phyloP scores from a whole-genome alignment of 2,113 vertebrate species.

The Trogon surrucura region DNA sequence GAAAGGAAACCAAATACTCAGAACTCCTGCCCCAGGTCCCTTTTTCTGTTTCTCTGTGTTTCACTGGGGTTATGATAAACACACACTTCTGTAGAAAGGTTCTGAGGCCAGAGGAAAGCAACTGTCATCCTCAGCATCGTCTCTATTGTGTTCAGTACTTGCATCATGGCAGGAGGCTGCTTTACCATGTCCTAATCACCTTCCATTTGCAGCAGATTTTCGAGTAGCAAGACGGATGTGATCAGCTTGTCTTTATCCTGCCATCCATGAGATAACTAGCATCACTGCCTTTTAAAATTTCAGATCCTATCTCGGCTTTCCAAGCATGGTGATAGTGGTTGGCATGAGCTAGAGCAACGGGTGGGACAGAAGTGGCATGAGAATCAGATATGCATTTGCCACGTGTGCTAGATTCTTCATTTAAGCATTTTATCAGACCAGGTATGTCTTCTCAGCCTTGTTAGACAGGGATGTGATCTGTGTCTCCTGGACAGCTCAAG shows the following conservation, averaged over 20 bases:
- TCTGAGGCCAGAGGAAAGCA: not conserved
- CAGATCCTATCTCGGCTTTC: not conserved
- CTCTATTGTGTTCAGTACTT: not conserved
- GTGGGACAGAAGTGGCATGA: not conserved
- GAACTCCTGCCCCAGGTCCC: not conserved
- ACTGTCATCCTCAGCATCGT: not conserved
- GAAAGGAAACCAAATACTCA: not conserved
- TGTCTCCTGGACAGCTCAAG: not conserved
- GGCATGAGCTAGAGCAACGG: not conserved
- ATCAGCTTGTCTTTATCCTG: not conserved
- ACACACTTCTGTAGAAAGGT: not conserved
- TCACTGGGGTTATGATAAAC: not conserved
- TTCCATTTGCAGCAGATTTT: not conserved
- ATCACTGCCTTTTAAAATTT: not conserved
- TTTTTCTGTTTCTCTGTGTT: not conserved
- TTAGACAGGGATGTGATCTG: not conserved
- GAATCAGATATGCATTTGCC: not conserved
- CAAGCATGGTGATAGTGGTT: not conserved
- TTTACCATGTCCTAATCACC: not conserved
- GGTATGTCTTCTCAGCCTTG: not conserved
- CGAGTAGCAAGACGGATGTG: accelerated
- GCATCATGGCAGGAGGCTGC: not conserved
- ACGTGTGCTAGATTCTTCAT: not conserved
- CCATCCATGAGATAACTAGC: not conserved
- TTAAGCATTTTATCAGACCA: not conserved